Conservation (phyloP, 2,797 vertebrate species). For the Uromys caudimaculatus region DNA sequence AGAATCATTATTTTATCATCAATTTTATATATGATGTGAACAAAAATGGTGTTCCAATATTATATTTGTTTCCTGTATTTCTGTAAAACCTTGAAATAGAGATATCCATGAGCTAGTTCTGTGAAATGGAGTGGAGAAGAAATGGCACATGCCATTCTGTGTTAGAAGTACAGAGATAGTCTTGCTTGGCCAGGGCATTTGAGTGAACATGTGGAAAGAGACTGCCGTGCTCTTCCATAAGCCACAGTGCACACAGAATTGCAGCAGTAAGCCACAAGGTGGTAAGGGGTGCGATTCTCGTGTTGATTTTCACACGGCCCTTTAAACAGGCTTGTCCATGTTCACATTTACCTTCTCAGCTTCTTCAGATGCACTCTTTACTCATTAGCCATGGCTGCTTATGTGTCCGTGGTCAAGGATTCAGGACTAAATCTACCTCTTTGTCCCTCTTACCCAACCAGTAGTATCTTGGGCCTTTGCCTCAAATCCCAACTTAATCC, state of each 20-base stretch:
- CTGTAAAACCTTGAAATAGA: neutral
- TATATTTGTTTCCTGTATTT: neutral
- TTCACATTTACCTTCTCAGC: neutral
- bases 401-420: constrained; percentile 10
- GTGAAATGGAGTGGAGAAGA: neutral
- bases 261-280: neutral
- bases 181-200: neutral
- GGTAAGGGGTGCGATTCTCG: neutral
- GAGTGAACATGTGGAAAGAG: neutral
- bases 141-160: neutral
- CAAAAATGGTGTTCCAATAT: neutral
- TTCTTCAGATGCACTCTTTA: constrained; percentile 15
- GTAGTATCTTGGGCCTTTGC: constrained; percentile 42
- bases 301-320: neutral
- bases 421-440: constrained; percentile 43
- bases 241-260: no score
- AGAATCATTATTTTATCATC: neutral
- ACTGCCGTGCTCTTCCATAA: neutral
- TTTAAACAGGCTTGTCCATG: neutral
- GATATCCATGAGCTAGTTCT: neutral
- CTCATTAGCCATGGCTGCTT: neutral
- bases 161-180: neutral
- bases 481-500: constrained; percentile 37
- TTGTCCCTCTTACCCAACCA: neutral
- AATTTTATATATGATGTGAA: neutral